phyloP scores from a whole-genome alignment of 2,113 vertebrate genomes.

The Empidonax alnorum region DNA sequence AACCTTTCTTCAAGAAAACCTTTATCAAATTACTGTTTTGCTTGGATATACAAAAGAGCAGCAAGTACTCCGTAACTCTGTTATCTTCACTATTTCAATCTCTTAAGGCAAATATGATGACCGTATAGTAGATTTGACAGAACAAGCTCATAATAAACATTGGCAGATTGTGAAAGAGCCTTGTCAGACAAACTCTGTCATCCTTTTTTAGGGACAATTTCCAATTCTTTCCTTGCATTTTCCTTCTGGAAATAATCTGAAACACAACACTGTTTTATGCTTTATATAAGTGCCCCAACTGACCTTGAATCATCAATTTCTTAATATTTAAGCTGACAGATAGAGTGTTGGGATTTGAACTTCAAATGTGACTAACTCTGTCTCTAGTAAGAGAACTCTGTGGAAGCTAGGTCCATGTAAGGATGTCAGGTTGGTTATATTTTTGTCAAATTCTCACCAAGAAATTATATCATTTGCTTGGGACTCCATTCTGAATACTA shows the following conservation, averaged over 20 bases:
- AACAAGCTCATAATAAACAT: neutral
- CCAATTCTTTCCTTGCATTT: neutral
- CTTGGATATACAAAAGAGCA: neutral
- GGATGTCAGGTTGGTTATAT: neutral
- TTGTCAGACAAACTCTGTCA: neutral
- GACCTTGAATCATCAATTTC: constrained; percentile 17
- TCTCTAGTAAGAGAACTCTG: neutral
- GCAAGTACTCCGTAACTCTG: neutral
- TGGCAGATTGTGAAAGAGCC: neutral
- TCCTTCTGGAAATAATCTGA: neutral
- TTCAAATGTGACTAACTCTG: constrained; percentile 23
- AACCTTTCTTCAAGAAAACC: neutral
- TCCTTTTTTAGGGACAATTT: neutral
- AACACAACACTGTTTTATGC: neutral
- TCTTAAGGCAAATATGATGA: neutral
- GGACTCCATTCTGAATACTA: neutral
- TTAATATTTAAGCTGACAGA: constrained; percentile 65
- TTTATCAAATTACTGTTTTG: neutral
- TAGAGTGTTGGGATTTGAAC: constrained; percentile 57
- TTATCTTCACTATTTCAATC: neutral
- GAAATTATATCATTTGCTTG: neutral
- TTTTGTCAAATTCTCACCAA: neutral
- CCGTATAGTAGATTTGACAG: neutral
- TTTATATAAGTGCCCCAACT: constrained; percentile 15
- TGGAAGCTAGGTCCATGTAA: neutral